Conservation (phyloP, 2,113 vertebrate genomes). For the Jaculus jaculus region DNA sequence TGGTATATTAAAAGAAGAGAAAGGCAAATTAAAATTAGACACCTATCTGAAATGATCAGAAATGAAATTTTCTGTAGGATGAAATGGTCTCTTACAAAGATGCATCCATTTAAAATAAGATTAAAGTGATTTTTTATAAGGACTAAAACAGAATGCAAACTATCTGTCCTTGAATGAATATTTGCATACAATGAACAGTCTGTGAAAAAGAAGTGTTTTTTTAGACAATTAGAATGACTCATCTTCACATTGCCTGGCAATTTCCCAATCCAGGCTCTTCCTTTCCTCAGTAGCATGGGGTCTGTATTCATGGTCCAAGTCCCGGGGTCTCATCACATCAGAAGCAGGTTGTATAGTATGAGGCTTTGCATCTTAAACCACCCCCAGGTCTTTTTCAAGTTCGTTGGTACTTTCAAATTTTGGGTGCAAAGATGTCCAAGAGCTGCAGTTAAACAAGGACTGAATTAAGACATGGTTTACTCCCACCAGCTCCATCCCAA, state of each 20-base stretch:
- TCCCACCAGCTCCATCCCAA: neutral
- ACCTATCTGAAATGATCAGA: slow-evolving; percentile 58
- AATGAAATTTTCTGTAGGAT: slow-evolving; percentile 59
- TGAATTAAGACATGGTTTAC: neutral
- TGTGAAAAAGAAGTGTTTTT: slow-evolving; percentile 34
- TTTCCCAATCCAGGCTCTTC: neutral
- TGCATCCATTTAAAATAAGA: slow-evolving; percentile 55
- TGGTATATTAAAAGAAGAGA: slow-evolving; percentile 44
- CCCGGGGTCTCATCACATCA: neutral
- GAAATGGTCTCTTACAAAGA: slow-evolving; percentile 57
- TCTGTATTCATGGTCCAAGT: neutral
- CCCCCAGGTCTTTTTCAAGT: neutral
- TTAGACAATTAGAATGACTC: slow-evolving; percentile 4
- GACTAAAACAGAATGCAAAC: slow-evolving; percentile 63
- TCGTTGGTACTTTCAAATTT: neutral
- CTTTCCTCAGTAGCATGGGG: neutral
- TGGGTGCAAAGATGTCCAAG: neutral
- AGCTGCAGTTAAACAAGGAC: neutral
- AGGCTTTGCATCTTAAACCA: neutral
- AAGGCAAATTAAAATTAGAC: slow-evolving; percentile 68
- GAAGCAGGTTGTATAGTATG: neutral
- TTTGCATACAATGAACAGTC: slow-evolving; percentile 56
- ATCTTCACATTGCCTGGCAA: slow-evolving; percentile 6
- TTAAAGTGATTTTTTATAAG: slow-evolving; percentile 63
- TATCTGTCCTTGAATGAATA: slow-evolving; percentile 38